Conservation (phyloP, 2,888 invertebrate genomes). For the Pycnomerus fuliginosus region DNA sequence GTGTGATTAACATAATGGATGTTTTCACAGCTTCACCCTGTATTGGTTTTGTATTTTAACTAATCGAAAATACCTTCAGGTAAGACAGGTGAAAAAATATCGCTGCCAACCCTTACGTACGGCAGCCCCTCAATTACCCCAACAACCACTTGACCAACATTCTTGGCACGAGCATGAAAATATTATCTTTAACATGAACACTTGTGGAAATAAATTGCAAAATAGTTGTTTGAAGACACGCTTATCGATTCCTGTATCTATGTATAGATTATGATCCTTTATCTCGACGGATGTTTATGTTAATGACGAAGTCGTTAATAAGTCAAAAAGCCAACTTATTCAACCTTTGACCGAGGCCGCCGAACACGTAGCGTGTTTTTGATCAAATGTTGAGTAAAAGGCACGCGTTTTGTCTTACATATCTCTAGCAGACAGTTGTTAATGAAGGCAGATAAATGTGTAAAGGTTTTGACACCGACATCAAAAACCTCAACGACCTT, state of each 20-base stretch:
- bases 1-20: conserved; percentile 41
- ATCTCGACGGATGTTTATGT: conserved; percentile 18
- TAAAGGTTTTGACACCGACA: conserved; percentile 25
- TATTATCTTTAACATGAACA: no score
- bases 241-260: no score
- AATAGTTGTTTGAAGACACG: no score
- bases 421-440: conserved; percentile 20
- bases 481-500: conserved; percentile 25
- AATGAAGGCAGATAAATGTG: conserved; percentile 24
- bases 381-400: conserved; percentile 11
- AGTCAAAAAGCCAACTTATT: conserved; percentile 16
- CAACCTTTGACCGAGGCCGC: conserved; percentile 21
- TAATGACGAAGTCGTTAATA: conserved; percentile 22
- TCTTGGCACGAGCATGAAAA: no score
- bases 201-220: no score
- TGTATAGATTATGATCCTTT: no score
- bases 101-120: conserved; percentile 7
- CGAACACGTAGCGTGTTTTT: conserved; percentile 19
- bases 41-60: conserved; percentile 29
- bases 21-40: conserved; percentile 40
- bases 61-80: conserved; percentile 24
- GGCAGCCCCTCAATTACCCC: conserved; percentile 16
- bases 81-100: conserved; percentile 27
- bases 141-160: conserved; percentile 20
- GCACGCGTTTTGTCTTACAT: conserved; percentile 20